Evolutionary conservation across 2,113 vertebrate genomes (phyloP).

Genomic region (Butastur rufipennis): DNA sequence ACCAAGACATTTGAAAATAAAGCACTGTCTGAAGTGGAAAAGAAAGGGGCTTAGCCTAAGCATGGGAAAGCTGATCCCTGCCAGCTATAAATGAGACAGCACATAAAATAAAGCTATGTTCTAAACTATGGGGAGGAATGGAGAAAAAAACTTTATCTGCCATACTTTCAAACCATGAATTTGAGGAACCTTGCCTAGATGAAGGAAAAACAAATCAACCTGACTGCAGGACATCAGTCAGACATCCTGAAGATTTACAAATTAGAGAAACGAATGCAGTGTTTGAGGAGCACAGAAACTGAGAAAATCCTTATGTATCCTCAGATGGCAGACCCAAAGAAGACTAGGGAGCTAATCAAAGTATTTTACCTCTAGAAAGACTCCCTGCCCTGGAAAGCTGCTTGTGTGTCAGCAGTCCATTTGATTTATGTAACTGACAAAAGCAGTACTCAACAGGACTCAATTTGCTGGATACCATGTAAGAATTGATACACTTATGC

Average conservation of each 20-base stretch:
- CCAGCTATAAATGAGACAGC: background rate
- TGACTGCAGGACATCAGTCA: background rate
- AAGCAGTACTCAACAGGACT: background rate
- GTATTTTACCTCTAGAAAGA: background rate
- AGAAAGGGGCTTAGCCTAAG: background rate
- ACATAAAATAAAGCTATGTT: background rate
- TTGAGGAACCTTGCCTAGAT: background rate
- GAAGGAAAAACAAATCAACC: background rate
- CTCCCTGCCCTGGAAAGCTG: background rate
- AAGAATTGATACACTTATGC: background rate
- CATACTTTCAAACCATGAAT: background rate
- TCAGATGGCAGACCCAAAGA: background rate
- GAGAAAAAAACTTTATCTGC: background rate
- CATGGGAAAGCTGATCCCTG: background rate
- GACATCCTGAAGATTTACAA: background rate
- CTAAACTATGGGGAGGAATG: background rate
- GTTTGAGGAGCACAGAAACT: background rate
- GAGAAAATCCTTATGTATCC: background rate
- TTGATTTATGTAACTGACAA: background rate
- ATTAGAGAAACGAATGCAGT: background rate
- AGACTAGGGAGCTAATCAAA: background rate
- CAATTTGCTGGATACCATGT: background rate
- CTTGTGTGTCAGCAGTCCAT: background rate
- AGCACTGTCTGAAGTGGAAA: background rate
- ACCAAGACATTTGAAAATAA: background rate